Evolutionary conservation across 2,797 vertebrate genomes (phyloP), one percentile per base, ranked within the genome.

Genomic region (Esox lucius): DNA sequence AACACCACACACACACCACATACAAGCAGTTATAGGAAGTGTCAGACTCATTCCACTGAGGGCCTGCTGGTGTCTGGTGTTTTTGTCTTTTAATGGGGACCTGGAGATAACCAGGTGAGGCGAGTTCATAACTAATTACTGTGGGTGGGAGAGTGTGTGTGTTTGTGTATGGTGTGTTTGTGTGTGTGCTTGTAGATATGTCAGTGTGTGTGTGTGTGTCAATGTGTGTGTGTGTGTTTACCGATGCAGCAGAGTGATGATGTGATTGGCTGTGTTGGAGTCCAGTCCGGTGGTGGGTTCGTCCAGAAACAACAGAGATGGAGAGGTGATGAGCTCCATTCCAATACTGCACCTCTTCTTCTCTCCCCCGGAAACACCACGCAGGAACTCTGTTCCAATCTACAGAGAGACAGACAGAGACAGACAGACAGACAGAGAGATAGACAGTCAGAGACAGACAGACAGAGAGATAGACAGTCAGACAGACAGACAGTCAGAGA

Each of bases 231-330:
- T 33, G 31, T 53, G 48, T 15, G 49, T 53, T 17, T 79, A 82
- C 80, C 39, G 78, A 26, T 81, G 75, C 78, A 94, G 86, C 3
- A 93, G 84, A 70, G 28, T 53, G 35, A 93, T 87, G 85, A 94
- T 92, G 19, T 83, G 84, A 86, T 90, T 91, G 22, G 93, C 93
- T 4, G 92, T 94, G 86, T 93, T 91, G 5, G 93, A 92, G 72
- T 95, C 94, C 53, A 95, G 90, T 9, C 94, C 94, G 0, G 93
- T 95, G 49, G 93, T 95, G 0, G 94, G 94, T 28, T 94, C 94
- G n/a, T 95, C 94, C 80, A 95, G 88, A 76, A 94, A 95, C 48
- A 95, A 85, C 78, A 95, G 81, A 5, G 91, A 87, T 0, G 94
- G 93, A 48, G 90, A 91, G 0, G 90, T 93, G 72, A 94, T 92